These are phyloP conservation scores for Drosophila mayaguana DNA, from an alignment of 2,888 invertebrate species.

Conservation along the genomic window DNA sequence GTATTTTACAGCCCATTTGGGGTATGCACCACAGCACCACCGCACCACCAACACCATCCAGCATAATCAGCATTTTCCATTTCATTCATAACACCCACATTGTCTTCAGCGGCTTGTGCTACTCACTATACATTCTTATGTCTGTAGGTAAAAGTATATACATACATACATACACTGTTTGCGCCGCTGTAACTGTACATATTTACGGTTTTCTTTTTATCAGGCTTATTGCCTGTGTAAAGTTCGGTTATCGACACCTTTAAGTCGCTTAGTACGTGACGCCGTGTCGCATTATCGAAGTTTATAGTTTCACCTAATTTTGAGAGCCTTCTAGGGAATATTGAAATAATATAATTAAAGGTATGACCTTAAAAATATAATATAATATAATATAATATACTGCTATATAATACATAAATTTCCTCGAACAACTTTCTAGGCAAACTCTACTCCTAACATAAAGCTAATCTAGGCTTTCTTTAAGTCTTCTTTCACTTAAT, in stretches of 20 bases:
- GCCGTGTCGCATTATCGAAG: conserved; percentile 38
- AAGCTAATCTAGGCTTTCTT: too few relatives aligned
- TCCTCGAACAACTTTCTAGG: not conserved
- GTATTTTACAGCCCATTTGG: conserved; percentile 63
- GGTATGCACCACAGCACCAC: conserved; percentile 51
- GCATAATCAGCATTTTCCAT: conserved; percentile 40
- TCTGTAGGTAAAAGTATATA: not conserved
- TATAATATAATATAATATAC: not conserved
- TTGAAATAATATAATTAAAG: too few relatives aligned
- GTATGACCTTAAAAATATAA: not conserved
- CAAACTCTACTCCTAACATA: not conserved
- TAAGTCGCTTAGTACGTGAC: conserved; percentile 62
- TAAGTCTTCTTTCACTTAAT: not conserved
- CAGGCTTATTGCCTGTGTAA: conserved; percentile 26
- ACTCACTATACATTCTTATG: conserved; percentile 1
- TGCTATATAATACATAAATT: not conserved
- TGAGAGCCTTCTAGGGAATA: not conserved
- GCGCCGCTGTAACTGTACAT: not conserved
- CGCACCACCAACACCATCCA: conserved; percentile 21
- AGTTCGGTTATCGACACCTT: conserved; percentile 67
- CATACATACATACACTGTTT: not conserved
- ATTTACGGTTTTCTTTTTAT: conserved; percentile 24
- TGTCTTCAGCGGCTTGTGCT: conserved; percentile 29
- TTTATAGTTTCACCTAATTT: conserved; percentile 16
- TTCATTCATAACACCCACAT: conserved; percentile 35